These are phyloP conservation scores for Rallus limicola DNA, from an alignment of 2,113 vertebrate genomes.

Conservation along the genomic window DNA sequence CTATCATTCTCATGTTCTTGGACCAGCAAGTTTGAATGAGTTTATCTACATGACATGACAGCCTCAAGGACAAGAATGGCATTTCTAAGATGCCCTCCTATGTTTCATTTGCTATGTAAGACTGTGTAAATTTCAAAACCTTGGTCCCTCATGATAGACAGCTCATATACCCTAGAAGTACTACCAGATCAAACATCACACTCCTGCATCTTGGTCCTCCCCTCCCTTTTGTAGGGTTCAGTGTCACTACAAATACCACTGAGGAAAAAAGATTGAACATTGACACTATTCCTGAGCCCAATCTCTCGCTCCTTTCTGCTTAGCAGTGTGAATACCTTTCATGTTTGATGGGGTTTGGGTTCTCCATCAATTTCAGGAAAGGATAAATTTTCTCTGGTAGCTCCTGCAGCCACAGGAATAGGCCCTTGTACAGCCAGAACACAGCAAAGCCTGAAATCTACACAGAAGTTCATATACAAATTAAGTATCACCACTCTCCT, in stretches of 20 bases:
- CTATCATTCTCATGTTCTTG: too few relatives aligned
- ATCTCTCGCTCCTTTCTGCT: neutral
- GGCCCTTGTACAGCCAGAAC: neutral
- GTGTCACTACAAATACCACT: neutral
- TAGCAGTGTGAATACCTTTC: fast-evolving
- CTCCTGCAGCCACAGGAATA: fast-evolving
- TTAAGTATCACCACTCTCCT: neutral
- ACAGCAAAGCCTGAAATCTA: neutral
- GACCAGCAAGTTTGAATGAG: neutral
- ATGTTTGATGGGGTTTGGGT: neutral
- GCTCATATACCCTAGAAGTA: neutral
- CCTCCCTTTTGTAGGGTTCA: neutral
- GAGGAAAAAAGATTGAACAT: neutral
- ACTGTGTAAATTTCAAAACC: neutral
- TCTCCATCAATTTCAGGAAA: neutral
- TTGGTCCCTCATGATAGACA: fast-evolving
- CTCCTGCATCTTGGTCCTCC: neutral
- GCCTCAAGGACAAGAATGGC: neutral
- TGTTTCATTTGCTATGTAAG: neutral
- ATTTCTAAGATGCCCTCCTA: neutral
- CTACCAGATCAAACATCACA: neutral
- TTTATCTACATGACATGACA: neutral
- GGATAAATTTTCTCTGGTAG: neutral
- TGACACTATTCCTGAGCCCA: neutral
- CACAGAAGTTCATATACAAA: neutral